Percentiles rank a stretch among this genome's conserved stretches.
Evolutionary conservation across 2,797 vertebrate species (phyloP).

Genomic region (Urophycis tenuis): DNA sequence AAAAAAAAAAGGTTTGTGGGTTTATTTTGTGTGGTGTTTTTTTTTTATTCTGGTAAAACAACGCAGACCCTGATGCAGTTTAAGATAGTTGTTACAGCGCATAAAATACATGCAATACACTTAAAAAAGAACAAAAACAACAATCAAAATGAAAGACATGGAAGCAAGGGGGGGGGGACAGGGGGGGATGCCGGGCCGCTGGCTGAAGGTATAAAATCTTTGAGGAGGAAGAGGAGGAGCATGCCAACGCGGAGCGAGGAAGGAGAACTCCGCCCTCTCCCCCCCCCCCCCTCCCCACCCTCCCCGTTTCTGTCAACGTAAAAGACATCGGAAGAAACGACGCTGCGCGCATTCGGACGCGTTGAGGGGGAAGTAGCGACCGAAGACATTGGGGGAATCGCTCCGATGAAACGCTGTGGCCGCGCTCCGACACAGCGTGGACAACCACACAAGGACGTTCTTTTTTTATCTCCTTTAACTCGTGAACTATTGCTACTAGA

Average conservation of each 20-base stretch:
- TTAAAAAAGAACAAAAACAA: constrained; percentile 33
- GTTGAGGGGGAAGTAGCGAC: neutral
- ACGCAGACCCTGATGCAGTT: constrained; percentile 37
- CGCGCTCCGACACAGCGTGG: neutral
- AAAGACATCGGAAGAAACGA: neutral
- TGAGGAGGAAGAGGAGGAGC: neutral
- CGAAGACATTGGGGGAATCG: neutral
- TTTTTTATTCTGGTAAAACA: constrained; percentile 37
- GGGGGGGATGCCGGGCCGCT: neutral
- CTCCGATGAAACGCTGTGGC: neutral
- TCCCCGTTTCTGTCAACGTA: neutral
- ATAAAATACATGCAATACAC: constrained; percentile 59
- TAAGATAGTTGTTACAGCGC: constrained; percentile 42
- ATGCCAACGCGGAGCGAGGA: no score
- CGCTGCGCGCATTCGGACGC: neutral
- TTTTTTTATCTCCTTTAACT: neutral
- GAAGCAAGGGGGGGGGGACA: neutral
- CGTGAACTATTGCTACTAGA: constrained; percentile 40
- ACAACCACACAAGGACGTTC: neutral
- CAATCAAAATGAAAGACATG: neutral
- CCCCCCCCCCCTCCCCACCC: no score
- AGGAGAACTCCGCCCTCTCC: no score
- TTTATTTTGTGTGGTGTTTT: no score
- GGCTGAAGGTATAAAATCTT: neutral
- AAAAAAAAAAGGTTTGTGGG: no score